phyloP scores from a whole-genome alignment of 2,113 vertebrate genomes.

The Mus spicilegus region DNA sequence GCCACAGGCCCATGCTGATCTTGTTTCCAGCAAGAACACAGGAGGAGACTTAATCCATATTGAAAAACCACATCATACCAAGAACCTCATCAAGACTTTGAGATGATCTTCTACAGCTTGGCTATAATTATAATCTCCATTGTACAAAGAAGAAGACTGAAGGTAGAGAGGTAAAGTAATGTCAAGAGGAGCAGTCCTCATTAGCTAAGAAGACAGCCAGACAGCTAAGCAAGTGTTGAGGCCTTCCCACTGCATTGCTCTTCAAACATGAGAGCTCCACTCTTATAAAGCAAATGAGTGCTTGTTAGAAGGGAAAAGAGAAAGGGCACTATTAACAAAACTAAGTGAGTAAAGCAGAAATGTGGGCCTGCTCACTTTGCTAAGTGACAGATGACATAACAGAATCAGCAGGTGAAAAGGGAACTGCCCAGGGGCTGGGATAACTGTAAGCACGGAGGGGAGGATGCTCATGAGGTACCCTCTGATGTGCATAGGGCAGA shows the following conservation, averaged over 20 bases:
- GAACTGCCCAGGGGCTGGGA: background rate
- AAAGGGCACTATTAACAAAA: background rate
- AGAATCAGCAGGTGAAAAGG: background rate
- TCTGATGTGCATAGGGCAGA: background rate
- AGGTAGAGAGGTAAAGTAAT: background rate
- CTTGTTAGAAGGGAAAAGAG: background rate
- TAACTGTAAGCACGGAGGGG: background rate
- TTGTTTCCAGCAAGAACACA: background rate
- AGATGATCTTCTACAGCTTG: background rate
- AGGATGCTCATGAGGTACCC: background rate
- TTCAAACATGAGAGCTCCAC: background rate
- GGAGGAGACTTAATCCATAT: background rate
- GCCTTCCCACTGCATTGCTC: background rate
- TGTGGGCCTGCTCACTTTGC: background rate
- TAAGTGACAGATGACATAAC: background rate
- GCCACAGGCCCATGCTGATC: background rate
- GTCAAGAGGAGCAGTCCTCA: background rate
- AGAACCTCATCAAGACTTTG: background rate
- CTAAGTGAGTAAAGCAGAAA: slow-evolving; percentile 41
- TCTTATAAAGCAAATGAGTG: background rate
- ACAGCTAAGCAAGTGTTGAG: background rate
- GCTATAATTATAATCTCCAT: slow-evolving; percentile 39
- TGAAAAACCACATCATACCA: background rate
- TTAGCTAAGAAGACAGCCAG: background rate
- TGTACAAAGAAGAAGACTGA: slow-evolving; percentile 1